A percentile compares a stretch with the other conserved stretches of the same genome.
These are phyloP conservation scores for Apis florea DNA, from an alignment of 1,140 invertebrate genomes.

Conservation along the genomic window DNA sequence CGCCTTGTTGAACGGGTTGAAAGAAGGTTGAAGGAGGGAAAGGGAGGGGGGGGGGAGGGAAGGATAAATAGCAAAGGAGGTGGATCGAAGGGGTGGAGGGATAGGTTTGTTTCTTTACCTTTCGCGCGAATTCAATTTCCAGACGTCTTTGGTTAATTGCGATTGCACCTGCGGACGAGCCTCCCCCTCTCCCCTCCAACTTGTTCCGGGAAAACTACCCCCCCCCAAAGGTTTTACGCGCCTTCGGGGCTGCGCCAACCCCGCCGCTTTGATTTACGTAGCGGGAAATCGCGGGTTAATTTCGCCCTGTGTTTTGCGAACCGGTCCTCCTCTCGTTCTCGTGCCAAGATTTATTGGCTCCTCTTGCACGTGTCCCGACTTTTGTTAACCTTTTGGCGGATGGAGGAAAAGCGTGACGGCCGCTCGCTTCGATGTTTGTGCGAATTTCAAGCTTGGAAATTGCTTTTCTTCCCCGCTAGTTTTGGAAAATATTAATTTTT, in stretches of 20 bases:
- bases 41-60: slow-evolving; percentile 18
- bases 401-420: too few relatives aligned
- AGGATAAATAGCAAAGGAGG: slow-evolving; percentile 3
- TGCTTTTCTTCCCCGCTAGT: neutral
- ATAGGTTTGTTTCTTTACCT: slow-evolving; percentile 59
- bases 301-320: slow-evolving; percentile 13
- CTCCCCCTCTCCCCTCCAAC: neutral
- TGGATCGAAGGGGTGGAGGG: slow-evolving; percentile 12
- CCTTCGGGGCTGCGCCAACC: neutral
- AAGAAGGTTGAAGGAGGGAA: slow-evolving; percentile 1
- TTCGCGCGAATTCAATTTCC: slow-evolving; percentile 70
- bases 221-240: neutral
- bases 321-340: slow-evolving; percentile 15
- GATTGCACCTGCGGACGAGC: slow-evolving; percentile 41
- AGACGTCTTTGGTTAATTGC: slow-evolving; percentile 69
- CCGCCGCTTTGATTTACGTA: slow-evolving; percentile 35
- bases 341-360: neutral
- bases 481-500: neutral
- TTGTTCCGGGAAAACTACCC: slow-evolving; percentile 5
- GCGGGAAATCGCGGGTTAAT: slow-evolving; percentile 41
- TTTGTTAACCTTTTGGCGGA: neutral
- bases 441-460: neutral
- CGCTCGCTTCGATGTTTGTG: neutral
- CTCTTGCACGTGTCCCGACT: slow-evolving; percentile 2
- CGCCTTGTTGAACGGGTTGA: slow-evolving; percentile 12